These are phyloP conservation scores for Netelia melanura DNA, from an alignment of 2,888 invertebrate genomes.

Conservation along the genomic window DNA sequence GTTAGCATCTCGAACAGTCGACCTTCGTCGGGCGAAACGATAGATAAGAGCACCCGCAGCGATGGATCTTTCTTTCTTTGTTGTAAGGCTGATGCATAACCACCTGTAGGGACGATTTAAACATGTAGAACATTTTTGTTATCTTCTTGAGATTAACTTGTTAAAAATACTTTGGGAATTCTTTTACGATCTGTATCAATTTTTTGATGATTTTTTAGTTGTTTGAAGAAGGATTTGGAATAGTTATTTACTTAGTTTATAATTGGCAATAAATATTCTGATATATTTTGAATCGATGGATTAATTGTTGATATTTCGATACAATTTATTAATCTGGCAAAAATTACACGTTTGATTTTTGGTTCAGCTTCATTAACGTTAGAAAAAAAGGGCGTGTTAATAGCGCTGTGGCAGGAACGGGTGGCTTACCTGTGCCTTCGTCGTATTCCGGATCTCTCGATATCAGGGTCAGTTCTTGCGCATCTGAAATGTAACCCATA, in stretches of 20 bases:
- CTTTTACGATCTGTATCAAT: too few species aligned
- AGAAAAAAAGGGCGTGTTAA: too few species aligned
- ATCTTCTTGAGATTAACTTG: too few species aligned
- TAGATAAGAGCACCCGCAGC: conserved; percentile 90
- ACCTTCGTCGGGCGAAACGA: conserved; percentile 86
- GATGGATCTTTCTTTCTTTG: conserved; percentile 89
- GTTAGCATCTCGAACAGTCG: conserved; percentile 89
- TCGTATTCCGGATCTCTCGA: conserved; percentile 90
- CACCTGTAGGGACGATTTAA: conserved; percentile 85
- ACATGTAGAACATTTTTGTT: not conserved
- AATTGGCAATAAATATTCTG: not conserved
- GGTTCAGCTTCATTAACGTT: too few species aligned
- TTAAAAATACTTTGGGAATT: too few species aligned
- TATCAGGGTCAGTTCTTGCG: conserved; percentile 87
- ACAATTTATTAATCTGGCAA: too few species aligned
- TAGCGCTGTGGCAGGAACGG: too few species aligned
- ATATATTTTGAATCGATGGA: not conserved
- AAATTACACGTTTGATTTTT: too few species aligned
- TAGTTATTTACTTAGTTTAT: too few species aligned
- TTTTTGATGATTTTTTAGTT: too few species aligned
- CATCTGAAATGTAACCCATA: conserved; percentile 84
- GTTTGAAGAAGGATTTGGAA: too few species aligned
- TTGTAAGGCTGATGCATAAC: conserved; percentile 90
- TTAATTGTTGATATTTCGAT: too few species aligned
- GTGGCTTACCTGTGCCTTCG: conserved; percentile 88